A percentile compares a stretch with the other conserved stretches of the same genome.
Conservation (phyloP, 2,113 vertebrate species). For the Drymodes brunneopygia region DNA sequence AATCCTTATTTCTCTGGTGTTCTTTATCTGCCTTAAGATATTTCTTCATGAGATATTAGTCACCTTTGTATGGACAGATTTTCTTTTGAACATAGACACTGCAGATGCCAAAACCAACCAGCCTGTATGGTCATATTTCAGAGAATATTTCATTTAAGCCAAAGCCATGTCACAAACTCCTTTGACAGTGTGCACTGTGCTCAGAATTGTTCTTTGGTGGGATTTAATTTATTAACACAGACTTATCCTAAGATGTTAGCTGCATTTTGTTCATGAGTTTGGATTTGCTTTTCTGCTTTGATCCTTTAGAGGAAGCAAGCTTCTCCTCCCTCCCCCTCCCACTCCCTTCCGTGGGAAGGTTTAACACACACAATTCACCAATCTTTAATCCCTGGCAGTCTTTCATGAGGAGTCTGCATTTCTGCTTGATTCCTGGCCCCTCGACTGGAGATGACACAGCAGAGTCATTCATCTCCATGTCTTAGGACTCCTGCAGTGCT, state of each 20-base stretch:
- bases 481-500: neutral
- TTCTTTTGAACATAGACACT: neutral
- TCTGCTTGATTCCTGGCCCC: neutral
- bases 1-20: neutral
- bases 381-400: neutral
- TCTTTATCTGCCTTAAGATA: neutral
- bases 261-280: neutral
- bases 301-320: neutral
- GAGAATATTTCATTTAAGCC: neutral
- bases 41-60: neutral
- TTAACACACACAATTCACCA: neutral
- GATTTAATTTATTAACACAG: neutral
- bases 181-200: neutral
- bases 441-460: neutral
- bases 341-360: neutral
- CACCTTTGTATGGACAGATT: neutral
- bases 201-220: neutral
- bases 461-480: neutral
- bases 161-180: neutral
- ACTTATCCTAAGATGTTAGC: neutral
- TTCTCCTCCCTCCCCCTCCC: neutral
- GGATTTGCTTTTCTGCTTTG: conserved; percentile 5
- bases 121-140: rapidly evolving
- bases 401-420: neutral
- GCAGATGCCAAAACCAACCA: neutral